Base-by-base conservation (phyloP, 2,113 vertebrate species). In the Xiphophorus hellerii region DNA sequence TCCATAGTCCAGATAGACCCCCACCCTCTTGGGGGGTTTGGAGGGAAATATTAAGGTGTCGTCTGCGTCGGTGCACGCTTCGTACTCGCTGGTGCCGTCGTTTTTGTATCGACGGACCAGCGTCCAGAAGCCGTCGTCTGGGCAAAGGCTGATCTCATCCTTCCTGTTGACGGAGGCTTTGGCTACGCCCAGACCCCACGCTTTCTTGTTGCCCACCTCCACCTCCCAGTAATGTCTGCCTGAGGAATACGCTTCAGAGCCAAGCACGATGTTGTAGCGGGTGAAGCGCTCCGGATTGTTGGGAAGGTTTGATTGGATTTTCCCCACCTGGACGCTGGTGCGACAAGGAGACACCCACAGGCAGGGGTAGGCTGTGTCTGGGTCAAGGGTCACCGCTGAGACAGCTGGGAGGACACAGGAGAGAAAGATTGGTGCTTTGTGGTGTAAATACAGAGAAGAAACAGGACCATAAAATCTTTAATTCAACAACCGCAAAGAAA, bases 191-290 rank as follows among this genome's bases (percentile, higher is more conserved):
- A 96, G 90, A 66, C 96, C 96, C 96, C 96, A 97, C 13, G 96
- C 96, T 2, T 94, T 95, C 81, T 96, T 97, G 63, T 71, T 77
- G 63, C 94, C 95, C 77, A 97, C 96, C 80, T 94, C 94, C 77
- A 96, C 96, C 90, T 96, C 96, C 96, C 96, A 96, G 90, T 96
- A 97, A 91, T 96, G 96, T 29, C 4, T 87, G 66, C 95, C 96
- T 0, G 85, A 84, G 67, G 84, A 51, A 1, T 95, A 95, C 39
- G 86, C 86, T 51, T 93, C 90, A 0, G 86, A 88, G 66, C 92
- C 89, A 78, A 96, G 92, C 39, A 96, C 94, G 0, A 96, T 96
- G 89, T 96, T 96, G 2, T 96, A 95, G 88, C 90, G 95, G 1
- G 92, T 91, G 92, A 97, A 97, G 66, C 95, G 95, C 76, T 94